phyloP scores from a whole-genome alignment of 2,797 vertebrate genomes.

The Lates japonicus region DNA sequence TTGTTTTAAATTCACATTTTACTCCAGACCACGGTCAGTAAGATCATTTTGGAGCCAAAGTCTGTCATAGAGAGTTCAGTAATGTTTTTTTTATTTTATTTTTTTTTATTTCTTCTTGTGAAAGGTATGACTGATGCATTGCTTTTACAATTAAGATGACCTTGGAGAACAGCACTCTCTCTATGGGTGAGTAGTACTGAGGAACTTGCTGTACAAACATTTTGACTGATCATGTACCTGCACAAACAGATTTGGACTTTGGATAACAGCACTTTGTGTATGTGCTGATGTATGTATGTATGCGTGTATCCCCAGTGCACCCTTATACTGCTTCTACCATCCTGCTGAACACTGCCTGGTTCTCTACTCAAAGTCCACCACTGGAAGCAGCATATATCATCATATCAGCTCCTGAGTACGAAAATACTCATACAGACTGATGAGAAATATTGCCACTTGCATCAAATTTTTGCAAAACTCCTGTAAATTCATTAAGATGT shows the following conservation, averaged over 20 bases:
- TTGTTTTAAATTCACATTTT: background rate
- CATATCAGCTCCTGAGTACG: constrained; percentile 66
- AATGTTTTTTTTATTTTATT: no score
- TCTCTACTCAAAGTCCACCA: accelerated
- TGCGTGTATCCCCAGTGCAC: constrained; percentile 20
- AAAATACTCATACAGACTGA: background rate
- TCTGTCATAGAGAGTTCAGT: background rate
- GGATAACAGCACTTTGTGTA: background rate
- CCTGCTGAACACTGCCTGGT: constrained; percentile 60
- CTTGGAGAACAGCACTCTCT: constrained; percentile 44
- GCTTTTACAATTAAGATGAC: accelerated
- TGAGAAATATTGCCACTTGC: background rate
- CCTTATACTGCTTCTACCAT: accelerated
- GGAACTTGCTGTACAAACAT: background rate
- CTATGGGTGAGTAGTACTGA: constrained; percentile 40
- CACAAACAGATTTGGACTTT: constrained; percentile 28
- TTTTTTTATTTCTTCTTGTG: background rate
- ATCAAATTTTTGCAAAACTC: background rate
- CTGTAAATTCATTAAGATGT: background rate
- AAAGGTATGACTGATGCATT: constrained; percentile 47
- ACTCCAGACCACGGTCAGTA: no score
- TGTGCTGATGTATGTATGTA: constrained; percentile 4
- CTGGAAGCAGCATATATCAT: accelerated
- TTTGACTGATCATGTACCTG: background rate
- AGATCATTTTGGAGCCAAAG: background rate